Percentiles rank a stretch among this genome's conserved stretches.
Conservation (phyloP, 2,888 invertebrate species). For the Diarsia mendica region DNA sequence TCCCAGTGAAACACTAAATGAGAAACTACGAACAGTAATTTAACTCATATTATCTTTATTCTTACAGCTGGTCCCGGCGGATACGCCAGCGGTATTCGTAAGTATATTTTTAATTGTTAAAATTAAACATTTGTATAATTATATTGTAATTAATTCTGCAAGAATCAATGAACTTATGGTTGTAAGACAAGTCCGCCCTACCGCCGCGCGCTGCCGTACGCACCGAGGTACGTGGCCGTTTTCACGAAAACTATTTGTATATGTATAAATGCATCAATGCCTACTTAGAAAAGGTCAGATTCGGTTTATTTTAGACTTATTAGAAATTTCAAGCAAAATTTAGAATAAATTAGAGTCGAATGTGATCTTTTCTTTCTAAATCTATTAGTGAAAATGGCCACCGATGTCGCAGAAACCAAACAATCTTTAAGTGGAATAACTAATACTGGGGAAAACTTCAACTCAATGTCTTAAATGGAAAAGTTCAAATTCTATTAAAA, state of each 20-base stretch:
- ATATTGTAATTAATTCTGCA: not conserved
- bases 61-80: slow-evolving; percentile 40
- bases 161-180: not conserved
- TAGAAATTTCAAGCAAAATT: too few species aligned
- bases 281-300: not conserved
- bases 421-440: not conserved
- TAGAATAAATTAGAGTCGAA: too few species aligned
- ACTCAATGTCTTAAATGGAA: not conserved
- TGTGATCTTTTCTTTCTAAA: not conserved
- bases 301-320: too few species aligned
- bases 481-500: not conserved
- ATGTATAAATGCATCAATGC: not conserved
- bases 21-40: too few species aligned
- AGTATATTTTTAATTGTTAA: slow-evolving; percentile 25
- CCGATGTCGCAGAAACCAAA: not conserved
- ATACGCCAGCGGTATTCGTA: slow-evolving; percentile 34
- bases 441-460: not conserved
- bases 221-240: not conserved
- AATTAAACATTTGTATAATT: not conserved
- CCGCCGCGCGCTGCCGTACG: not conserved
- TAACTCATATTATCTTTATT: not conserved
- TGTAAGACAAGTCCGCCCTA: not conserved
- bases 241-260: not conserved
- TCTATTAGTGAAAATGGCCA: not conserved
- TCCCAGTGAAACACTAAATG: too few species aligned